Evolutionary conservation across 2,888 invertebrate genomes (phyloP), one percentile per base, ranked within the genome.

Genomic region (Eudasyphora cyanicolor): DNA sequence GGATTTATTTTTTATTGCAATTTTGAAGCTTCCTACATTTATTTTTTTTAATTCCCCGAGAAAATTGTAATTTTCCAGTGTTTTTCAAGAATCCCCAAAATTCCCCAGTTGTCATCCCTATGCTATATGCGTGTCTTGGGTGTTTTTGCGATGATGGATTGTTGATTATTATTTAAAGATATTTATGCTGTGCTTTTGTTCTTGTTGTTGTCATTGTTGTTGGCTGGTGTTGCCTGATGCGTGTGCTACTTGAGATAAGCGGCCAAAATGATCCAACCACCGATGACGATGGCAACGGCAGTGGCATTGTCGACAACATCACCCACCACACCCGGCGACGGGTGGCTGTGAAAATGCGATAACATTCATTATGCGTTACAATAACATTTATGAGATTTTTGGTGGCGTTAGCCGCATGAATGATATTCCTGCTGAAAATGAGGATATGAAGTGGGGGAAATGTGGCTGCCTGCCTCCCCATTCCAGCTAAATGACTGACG

Each of bases 151-250:
- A 81, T 90, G 90, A 90, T 90, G 90, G 89, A 90, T 90, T 90
- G 89, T 87, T 88, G 90, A 90, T 91, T 89, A 91, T 90, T 90
- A 89, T 89, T 90, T 89, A 89, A 89, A 89, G 90, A 89, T 90
- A 90, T 87, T 88, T 82, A 74, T 79, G 78, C 17, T 74, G 42
- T 62, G 19, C 51, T 54, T 49, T 69, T 60, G n/a, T 29, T 51
- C 2, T 24, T 38, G 74, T 17, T 70, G 57, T 67, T 60, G 79
- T 24, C 27, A 67, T 17, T 70, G 57, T 67, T 60, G 79, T 76
- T 76, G 82, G 38, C n/a, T 51, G 80, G 57, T 82, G 76, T 51
- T 82, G 74, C 69, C 57, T 78, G 79, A 70, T 76, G 76, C 71
- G 79, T 70, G 69, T 84, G 84, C 74, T 79, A 79, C 81, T 84